Base-by-base conservation (phyloP, 2,113 vertebrate species). In the Psettodes erumei region DNA sequence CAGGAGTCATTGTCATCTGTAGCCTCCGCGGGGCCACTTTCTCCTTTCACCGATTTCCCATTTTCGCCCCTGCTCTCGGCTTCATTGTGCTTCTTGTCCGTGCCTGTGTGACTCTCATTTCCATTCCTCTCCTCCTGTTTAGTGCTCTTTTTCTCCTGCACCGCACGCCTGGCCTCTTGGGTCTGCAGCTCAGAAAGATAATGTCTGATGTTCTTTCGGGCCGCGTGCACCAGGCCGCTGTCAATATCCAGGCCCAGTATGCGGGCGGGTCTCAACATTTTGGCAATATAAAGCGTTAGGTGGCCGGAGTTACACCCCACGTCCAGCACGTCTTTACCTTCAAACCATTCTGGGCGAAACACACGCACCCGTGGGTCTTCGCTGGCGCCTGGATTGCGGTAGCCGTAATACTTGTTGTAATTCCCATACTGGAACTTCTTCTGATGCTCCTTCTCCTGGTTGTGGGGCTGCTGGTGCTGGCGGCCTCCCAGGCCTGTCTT, bases 381-480 rank as follows among this genome's bases (percentile, higher is more conserved):
- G 1, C 90, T 93, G 3, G 86, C 82, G 0, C 93, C 91, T 0
- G 97, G 96, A 88, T 97, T 98, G 19, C 97, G 92, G 80, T 98
- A 98, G 25, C 97, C 97, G 6, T 98, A 98, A 81, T 98, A 98
- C 79, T 96, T 95, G 91, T 94, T 95, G 30, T 97, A 98, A 88
- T 98, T 98, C 18, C 97, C 97, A 6, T 95, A 97, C 71, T 96
- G 96, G 89, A 97, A 98, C 61, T 86, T 89, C 3, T 86, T 92
- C 74, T 84, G 87, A 19, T 68, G 90, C 9, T 87, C 79, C 3
- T 80, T 82, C 2, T 10, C 53, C 12, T 81, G 90, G 3, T 84
- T 82, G 27, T 55, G 40, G 35, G 69, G 70, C 33, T 90, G 88
- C 55, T 84, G 89, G 47, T 89, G 56, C 47, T 80, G 89, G 2